Evolutionary conservation across 1,140 invertebrate genomes (phyloP).

Genomic region (Bombus affinis): DNA sequence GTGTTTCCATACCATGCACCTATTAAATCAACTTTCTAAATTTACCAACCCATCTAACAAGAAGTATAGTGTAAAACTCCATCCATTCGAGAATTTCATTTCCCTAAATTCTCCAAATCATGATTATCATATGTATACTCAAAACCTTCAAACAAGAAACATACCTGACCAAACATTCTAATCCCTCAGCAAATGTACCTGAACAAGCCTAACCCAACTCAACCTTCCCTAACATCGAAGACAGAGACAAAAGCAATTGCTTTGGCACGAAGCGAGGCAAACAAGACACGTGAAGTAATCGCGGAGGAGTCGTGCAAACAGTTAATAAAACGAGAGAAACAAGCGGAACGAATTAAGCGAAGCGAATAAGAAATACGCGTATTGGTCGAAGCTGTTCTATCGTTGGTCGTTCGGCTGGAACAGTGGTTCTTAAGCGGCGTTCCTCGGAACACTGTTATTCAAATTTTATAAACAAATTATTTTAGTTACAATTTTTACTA

Average conservation of each 20-base stretch:
- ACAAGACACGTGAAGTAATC: background rate
- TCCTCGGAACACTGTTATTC: no score
- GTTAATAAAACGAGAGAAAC: conserved; percentile 17
- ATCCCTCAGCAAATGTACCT: background rate
- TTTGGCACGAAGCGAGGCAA: conserved; percentile 7
- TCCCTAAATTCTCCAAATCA: background rate
- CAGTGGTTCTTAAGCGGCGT: background rate
- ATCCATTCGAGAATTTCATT: background rate
- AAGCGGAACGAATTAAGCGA: conserved; percentile 17
- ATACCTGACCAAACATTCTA: background rate
- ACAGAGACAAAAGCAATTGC: no score
- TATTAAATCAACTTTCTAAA: no score
- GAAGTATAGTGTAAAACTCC: no score
- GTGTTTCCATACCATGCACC: no score
- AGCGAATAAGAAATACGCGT: conserved; percentile 9
- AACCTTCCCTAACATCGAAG: no score
- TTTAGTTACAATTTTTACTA: no score
- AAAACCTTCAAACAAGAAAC: background rate
- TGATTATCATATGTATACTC: background rate
- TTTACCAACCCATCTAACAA: no score
- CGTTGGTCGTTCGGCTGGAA: background rate
- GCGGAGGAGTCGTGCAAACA: background rate
- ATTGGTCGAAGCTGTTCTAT: background rate
- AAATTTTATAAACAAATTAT: no score
- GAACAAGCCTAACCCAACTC: no score